Percentiles rank a stretch among this genome's conserved stretches.
Evolutionary conservation across 2,113 vertebrate species (phyloP).

Genomic region (Tympanuchus pallidicinctus): DNA sequence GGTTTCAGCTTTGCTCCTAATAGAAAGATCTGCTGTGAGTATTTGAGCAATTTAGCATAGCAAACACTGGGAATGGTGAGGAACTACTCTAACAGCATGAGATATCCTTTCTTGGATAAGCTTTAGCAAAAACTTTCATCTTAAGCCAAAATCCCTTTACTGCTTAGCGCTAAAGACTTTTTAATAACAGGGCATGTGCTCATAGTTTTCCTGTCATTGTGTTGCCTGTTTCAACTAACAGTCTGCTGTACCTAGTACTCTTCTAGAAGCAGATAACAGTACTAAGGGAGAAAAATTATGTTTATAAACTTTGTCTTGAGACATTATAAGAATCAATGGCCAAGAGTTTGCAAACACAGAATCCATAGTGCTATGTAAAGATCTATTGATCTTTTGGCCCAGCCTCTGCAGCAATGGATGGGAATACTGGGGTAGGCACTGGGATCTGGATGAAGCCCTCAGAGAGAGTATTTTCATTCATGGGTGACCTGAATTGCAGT

Average conservation of each 20-base stretch:
- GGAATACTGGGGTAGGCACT: not conserved
- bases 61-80: not conserved
- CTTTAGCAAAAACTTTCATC: not conserved
- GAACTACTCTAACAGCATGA: not conserved
- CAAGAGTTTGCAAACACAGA: not conserved
- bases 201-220: not conserved
- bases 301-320: not conserved
- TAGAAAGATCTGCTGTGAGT: not conserved
- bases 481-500: not conserved
- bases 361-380: not conserved
- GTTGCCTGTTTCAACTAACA: not conserved
- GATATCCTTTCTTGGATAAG: not conserved
- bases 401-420: not conserved
- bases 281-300: rapidly evolving
- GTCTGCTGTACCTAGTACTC: not conserved
- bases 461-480: not conserved
- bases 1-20: not conserved
- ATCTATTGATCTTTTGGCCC: not conserved
- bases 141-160: not conserved
- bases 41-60: not conserved
- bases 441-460: not conserved
- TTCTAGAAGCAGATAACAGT: not conserved
- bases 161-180: not conserved
- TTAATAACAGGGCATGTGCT: no score
- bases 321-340: not conserved